Conservation (phyloP, 1,140 invertebrate genomes). For the Marisa cornuarietis region DNA sequence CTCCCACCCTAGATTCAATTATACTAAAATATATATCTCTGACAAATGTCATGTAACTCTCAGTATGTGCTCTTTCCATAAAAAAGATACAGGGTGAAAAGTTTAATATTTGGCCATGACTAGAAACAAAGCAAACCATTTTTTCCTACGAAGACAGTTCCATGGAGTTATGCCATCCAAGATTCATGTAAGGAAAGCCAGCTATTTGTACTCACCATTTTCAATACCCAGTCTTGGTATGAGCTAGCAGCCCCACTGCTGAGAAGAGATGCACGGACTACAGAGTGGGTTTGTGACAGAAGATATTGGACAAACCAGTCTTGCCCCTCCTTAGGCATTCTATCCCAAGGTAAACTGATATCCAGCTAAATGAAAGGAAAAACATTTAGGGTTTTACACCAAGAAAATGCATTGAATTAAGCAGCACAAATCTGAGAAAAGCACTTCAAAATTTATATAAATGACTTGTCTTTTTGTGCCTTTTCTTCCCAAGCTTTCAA, state of each 20-base stretch:
- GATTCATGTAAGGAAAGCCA: too few species aligned
- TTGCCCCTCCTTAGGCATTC: constrained; percentile 4
- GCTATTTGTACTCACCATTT: constrained; percentile 16
- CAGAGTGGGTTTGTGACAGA: constrained; percentile 10
- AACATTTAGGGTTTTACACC: too few species aligned
- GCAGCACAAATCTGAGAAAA: neutral
- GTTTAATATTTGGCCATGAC: too few species aligned
- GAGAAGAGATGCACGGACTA: neutral
- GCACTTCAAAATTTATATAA: neutral
- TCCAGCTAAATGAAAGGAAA: neutral
- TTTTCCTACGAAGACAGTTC: too few species aligned
- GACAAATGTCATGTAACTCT: too few species aligned
- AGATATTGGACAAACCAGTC: constrained; percentile 12
- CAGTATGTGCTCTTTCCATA: too few species aligned
- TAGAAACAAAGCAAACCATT: too few species aligned
- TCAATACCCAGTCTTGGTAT: constrained; percentile 7
- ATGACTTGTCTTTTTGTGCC: neutral
- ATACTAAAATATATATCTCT: neutral
- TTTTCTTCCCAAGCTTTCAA: neutral
- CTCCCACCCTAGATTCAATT: too few species aligned
- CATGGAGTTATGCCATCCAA: too few species aligned
- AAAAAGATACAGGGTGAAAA: too few species aligned
- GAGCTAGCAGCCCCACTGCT: neutral
- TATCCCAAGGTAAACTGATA: neutral
- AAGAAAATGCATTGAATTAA: neutral